Conservation (phyloP, 2,888 invertebrate species). For the Cephus spinipes region DNA sequence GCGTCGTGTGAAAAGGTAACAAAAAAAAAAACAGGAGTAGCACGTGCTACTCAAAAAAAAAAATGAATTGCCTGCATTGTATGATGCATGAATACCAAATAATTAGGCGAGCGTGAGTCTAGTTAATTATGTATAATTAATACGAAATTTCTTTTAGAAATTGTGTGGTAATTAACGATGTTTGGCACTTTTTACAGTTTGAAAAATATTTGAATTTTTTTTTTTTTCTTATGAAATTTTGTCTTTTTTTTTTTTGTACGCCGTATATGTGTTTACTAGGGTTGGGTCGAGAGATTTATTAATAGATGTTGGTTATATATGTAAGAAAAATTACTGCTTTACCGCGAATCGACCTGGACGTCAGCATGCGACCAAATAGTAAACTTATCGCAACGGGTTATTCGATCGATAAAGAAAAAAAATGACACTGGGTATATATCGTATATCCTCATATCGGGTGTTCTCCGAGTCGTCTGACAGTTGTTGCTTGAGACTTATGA, state of each 20-base stretch:
- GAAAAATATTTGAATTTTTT: not conserved
- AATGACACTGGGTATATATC: slow-evolving; percentile 25
- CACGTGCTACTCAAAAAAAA: not conserved
- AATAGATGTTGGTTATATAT: not conserved
- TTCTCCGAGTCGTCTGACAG: not conserved
- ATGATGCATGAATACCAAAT: not conserved
- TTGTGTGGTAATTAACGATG: not conserved
- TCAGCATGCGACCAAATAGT: not conserved
- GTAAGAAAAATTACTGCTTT: not conserved
- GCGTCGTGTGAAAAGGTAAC: not conserved
- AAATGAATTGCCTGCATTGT: not conserved
- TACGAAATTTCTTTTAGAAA: not conserved
- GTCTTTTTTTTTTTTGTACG: not conserved
- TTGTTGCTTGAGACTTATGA: not conserved
- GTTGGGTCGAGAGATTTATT: not conserved
- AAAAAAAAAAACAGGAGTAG: not conserved
- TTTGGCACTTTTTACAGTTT: not conserved
- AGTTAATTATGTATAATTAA: not conserved
- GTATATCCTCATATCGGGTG: slow-evolving; percentile 38
- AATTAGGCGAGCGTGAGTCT: not conserved
- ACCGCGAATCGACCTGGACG: not conserved
- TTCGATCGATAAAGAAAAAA: slow-evolving; percentile 46
- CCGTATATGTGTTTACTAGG: not conserved
- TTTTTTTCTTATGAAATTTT: not conserved
- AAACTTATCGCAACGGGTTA: slow-evolving; percentile 24